Conservation (phyloP, 2,888 invertebrate genomes). For the Latheticus oryzae region DNA sequence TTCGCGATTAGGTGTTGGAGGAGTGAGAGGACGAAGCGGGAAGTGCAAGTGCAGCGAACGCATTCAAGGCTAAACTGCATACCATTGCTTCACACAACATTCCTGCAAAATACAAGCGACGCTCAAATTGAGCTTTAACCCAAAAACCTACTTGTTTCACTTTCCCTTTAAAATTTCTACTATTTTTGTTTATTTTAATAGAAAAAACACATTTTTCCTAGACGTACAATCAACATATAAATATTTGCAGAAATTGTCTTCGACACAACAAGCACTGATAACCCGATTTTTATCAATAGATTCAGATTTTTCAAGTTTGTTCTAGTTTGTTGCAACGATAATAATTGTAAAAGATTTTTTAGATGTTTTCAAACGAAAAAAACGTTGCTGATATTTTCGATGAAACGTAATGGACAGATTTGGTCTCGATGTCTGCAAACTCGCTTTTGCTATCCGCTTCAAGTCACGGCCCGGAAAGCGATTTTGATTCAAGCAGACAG, state of each 20-base stretch:
- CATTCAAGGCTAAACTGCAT: slow-evolving; percentile 64
- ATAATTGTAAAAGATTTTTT: no score
- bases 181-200: no score
- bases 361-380: no score
- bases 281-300: no score
- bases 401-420: slow-evolving; percentile 42
- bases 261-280: no score
- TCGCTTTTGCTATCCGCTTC: slow-evolving; percentile 41
- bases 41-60: slow-evolving; percentile 68
- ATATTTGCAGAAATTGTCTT: no score
- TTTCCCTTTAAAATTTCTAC: no score
- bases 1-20: slow-evolving; percentile 43
- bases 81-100: slow-evolving; percentile 50
- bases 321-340: no score
- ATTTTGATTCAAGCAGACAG: slow-evolving; percentile 47
- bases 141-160: slow-evolving; percentile 56
- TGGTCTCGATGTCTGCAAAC: slow-evolving; percentile 45
- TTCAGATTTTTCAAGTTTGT: no score
- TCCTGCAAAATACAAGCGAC: slow-evolving; percentile 48
- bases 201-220: no score
- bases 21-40: slow-evolving; percentile 55
- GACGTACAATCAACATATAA: no score
- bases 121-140: slow-evolving; percentile 60
- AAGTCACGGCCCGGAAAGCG: slow-evolving; percentile 50
- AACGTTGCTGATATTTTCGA: slow-evolving; percentile 36